Conservation (phyloP, 1,140 invertebrate species). For the Mesaphorura yosii region DNA sequence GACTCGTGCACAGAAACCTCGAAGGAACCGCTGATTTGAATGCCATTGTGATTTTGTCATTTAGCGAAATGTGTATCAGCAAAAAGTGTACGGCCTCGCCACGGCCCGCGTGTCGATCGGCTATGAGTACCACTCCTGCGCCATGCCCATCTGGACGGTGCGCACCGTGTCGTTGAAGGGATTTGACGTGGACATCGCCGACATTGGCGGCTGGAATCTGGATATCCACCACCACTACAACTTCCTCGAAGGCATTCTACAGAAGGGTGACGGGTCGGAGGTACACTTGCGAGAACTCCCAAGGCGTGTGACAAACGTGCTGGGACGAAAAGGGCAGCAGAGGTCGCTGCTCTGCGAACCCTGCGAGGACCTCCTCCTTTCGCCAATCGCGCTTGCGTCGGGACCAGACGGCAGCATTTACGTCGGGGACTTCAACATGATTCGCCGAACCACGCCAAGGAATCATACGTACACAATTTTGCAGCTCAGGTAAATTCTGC, state of each 20-base stretch:
- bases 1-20: too few relatives aligned
- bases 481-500: slow-evolving; percentile 76
- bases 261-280: slow-evolving; percentile 89
- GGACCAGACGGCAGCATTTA: slow-evolving; percentile 93
- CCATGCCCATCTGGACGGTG: slow-evolving; percentile 80
- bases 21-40: too few relatives aligned
- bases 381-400: slow-evolving; percentile 81
- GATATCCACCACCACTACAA: slow-evolving; percentile 98
- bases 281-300: slow-evolving; percentile 88
- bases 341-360: slow-evolving; percentile 59
- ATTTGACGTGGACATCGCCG: slow-evolving; percentile 94
- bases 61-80: slow-evolving; percentile 91
- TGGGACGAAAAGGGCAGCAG: slow-evolving; percentile 80
- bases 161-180: slow-evolving; percentile 85
- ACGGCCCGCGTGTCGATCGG: slow-evolving; percentile 52
- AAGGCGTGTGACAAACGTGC: slow-evolving; percentile 69
- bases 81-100: slow-evolving; percentile 53
- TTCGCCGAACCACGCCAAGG: slow-evolving; percentile 80
- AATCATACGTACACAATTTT: slow-evolving; percentile 83
- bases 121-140: slow-evolving; percentile 83
- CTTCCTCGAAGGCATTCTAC: slow-evolving; percentile 89
- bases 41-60: too few relatives aligned
- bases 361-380: slow-evolving; percentile 75
- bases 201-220: slow-evolving; percentile 93
- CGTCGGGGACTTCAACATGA: slow-evolving; percentile 92